Base-by-base conservation (phyloP, 2,888 invertebrate species). In the Calephelis perditalis region DNA sequence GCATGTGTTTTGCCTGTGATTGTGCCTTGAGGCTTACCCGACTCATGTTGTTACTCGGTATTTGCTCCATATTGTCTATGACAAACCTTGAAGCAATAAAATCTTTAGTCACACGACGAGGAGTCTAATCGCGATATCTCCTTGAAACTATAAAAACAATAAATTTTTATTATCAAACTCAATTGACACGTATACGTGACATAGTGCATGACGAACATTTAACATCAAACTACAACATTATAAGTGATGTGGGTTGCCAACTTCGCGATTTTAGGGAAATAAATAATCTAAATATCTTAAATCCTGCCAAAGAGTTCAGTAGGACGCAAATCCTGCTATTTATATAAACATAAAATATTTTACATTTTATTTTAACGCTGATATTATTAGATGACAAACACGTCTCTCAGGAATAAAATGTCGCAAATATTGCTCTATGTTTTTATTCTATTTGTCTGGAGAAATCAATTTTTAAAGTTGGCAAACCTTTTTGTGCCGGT, bases 121-220 rank as follows among this genome's bases (percentile, higher is more conserved):
- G 81, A 76, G 79, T 78, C 74, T 80, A 78, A 80, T 75, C 75
- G 82, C 79, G 81, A 82, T 76, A 76, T 84, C 83, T 83, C 84
- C 88, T 86, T 84, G 83, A 87, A 84, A 88, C 87, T 85, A 88
- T 82, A 88, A 89, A 84, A 76, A 86, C 73, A 84, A 80, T 80
- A 81, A 74, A 76, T 73, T 67, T 82, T 82, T 82, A 84, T 82
- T 84, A 82, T 71, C 68, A 69, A 66, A 72, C 72, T 68, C 73
- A 72, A 68, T 70, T 74, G 73, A 71, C 72, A 74, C 73, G 4
- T 73, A 76, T 78, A 71, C 40, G 65, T 68, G 67, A 74, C 73
- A 75, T 68, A 71, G 81, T 85, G 84, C 77, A 56, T 12, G 45
- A 56, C 59, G 9, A 45, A 45, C 11, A 10, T 35, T 37, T 46